Conservation (phyloP, 2,113 vertebrate genomes). For the Narcine bancroftii region DNA sequence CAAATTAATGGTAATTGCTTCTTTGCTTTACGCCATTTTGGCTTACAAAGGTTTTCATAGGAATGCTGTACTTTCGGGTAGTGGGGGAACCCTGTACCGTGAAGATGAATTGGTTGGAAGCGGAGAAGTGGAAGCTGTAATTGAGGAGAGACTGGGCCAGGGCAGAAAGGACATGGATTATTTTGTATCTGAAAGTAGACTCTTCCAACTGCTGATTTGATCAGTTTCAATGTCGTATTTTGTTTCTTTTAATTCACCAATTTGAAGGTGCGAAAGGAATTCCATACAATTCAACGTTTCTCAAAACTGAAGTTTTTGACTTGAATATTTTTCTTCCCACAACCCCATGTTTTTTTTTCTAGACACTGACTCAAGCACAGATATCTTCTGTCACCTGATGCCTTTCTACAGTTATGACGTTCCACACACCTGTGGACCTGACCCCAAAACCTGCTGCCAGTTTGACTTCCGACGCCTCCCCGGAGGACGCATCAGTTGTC, state of each 20-base stretch:
- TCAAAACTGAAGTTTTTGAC: background rate
- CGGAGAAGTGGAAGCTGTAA: too few relatives aligned
- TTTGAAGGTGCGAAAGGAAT: background rate
- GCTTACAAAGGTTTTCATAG: too few relatives aligned
- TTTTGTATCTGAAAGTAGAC: background rate
- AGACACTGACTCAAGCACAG: conserved; percentile 73
- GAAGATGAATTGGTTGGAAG: too few relatives aligned
- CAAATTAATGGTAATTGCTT: too few relatives aligned
- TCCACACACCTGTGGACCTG: conserved; percentile 90
- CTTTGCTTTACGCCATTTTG: too few relatives aligned
- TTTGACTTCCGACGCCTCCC: conserved; percentile 95
- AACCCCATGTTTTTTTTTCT: background rate
- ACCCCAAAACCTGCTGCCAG: conserved; percentile 97
- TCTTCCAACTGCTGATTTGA: background rate
- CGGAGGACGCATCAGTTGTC: conserved; percentile 87
- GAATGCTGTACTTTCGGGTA: too few relatives aligned
- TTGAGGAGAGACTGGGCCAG: too few relatives aligned
- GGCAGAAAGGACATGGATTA: too few relatives aligned
- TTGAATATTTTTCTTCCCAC: conserved; percentile 38
- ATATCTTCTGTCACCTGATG: conserved; percentile 99
- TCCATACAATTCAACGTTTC: background rate
- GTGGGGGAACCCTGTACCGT: too few relatives aligned
- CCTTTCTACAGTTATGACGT: conserved; percentile 97
- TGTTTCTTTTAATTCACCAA: background rate
- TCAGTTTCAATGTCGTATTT: too few relatives aligned